Base-by-base conservation (phyloP, 53 echinoderm and acorn worm genomes). In the Echinarachnius parma region DNA sequence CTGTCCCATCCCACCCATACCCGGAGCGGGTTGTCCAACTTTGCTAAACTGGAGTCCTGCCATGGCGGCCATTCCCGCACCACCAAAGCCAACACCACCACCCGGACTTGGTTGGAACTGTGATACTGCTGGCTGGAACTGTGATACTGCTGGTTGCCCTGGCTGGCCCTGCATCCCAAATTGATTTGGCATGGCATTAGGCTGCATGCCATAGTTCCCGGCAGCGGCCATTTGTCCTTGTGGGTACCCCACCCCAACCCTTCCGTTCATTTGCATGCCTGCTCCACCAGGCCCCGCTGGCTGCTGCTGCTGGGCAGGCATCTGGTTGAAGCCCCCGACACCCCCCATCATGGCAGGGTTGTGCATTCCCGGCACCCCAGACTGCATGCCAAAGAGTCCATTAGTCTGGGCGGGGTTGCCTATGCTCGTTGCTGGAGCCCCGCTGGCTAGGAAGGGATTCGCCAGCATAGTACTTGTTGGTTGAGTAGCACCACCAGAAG, bases 401-500 rank as follows among this genome's bases (percentile, higher is more conserved):
- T 19, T 77, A 47, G 77, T 76, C 27, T 23, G 63, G 75, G 53
- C 55, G 34, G 36, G 19, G 39, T 57, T 59, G 48, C 5, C 31
- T 26, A 39, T 63, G 56, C 33, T 50, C 34, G 52, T 77, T 57
- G 53, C 60, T 28, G 39, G 78, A 53, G 70, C 28, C 54, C 25
- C 83, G 42, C 47, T 78, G 50, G 30, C 68, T 78, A 69, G 53
- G 54, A 69, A 69, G 15, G 70, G 70, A 34, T 69, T 69, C 23
- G 34, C 34, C 70, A 55, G 69, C 84, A 84, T 61, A 54, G 53
- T 77, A 37, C 84, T 78, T 64, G 52, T 63, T 65, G 78, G 10
- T 39, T 52, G 22, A 45, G 78, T 54, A 44, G 65, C 84, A 53
- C 70, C 53, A 34, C 52, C 34, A 23, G 66, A 63, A 44, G 64